Conservation (phyloP, 2,113 vertebrate species). For the Castor canadensis region DNA sequence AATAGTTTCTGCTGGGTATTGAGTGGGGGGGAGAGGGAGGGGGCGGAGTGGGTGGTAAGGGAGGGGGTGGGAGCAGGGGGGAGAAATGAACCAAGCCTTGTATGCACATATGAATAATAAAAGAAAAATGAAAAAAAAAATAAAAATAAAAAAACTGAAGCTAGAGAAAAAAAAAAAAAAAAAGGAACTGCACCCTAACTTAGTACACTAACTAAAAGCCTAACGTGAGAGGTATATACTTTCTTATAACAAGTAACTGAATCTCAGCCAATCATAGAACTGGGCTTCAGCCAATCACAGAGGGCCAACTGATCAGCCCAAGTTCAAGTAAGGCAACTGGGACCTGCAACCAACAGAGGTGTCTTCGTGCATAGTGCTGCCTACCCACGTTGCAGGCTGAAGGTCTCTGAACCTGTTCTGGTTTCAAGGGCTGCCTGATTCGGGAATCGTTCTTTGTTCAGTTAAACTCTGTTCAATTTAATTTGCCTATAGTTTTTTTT, state of each 20-base stretch:
- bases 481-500: too few relatives aligned
- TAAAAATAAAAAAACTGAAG: too few relatives aligned
- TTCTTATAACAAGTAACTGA: background rate
- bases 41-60: too few relatives aligned
- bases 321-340: background rate
- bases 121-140: too few relatives aligned
- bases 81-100: too few relatives aligned
- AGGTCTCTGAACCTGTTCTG: background rate
- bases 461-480: too few relatives aligned
- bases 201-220: background rate
- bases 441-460: too few relatives aligned
- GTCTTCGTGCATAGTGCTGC: background rate
- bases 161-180: too few relatives aligned
- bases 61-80: too few relatives aligned
- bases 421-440: background rate
- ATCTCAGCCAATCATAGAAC: background rate
- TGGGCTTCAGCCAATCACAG: background rate
- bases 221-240: background rate
- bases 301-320: background rate
- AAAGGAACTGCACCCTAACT: background rate
- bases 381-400: background rate
- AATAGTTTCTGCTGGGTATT: too few relatives aligned
- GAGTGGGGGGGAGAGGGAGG: too few relatives aligned
- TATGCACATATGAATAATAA: too few relatives aligned
- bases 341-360: background rate